Percentiles rank a stretch among this genome's conserved stretches.
Conservation (phyloP, 64 coral and sea anemone genomes). For the Actinia equina region DNA sequence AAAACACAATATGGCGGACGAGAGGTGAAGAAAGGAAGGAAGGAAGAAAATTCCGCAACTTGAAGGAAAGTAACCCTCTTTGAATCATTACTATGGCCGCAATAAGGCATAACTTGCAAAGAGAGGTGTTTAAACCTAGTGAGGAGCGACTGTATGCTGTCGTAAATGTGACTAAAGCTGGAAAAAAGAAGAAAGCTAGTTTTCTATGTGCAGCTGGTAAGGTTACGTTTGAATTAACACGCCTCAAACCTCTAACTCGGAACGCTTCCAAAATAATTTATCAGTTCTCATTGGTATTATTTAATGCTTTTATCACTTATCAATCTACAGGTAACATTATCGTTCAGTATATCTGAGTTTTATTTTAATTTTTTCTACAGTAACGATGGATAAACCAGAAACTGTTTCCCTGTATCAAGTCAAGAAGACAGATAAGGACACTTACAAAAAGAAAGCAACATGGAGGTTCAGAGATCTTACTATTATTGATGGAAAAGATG, state of each 20-base stretch:
- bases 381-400: constrained; percentile 86
- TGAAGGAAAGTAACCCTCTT: not conserved
- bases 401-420: constrained; percentile 96
- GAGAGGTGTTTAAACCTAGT: constrained; percentile 91
- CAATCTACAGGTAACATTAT: not conserved
- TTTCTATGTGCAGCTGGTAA: constrained; percentile 95
- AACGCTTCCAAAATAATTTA: too few relatives aligned
- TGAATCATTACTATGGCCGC: constrained; percentile 62
- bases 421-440: constrained; percentile 98
- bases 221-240: not conserved
- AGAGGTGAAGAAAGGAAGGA: not conserved
- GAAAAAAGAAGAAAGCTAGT: constrained; percentile 99
- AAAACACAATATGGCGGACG: constrained; percentile 10
- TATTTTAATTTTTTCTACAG: constrained; percentile 22
- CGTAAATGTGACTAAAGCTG: constrained; percentile 92
- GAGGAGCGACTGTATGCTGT: constrained; percentile 92
- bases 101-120: constrained; percentile 94
- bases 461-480: constrained; percentile 94
- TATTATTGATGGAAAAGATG: constrained; percentile 96
- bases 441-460: constrained; percentile 86
- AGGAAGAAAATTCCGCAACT: not conserved
- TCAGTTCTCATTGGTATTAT: too few relatives aligned
- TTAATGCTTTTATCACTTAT: not conserved
- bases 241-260: not conserved
- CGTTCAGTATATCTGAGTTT: not conserved